A percentile compares a stretch with the other conserved stretches of the same genome.
Evolutionary conservation across 2,888 invertebrate genomes (phyloP).

Genomic region (Oscheius sp.): DNA sequence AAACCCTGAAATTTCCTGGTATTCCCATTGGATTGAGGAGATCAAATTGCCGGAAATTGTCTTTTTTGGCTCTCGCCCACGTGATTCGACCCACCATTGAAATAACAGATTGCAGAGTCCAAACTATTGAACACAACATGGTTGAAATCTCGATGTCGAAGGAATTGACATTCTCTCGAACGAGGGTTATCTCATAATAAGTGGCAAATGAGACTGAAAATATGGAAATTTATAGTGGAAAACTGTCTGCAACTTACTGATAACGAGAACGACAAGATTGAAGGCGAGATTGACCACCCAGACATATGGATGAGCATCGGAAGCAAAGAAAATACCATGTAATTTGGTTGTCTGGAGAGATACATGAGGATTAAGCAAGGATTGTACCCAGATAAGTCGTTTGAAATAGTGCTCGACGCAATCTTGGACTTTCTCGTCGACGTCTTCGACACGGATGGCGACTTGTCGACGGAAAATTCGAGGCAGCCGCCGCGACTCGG

Average conservation of each 20-base stretch:
- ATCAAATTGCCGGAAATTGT: constrained; percentile 27
- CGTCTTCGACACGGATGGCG: constrained; percentile 25
- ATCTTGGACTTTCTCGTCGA: constrained; percentile 24
- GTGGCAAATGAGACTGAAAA: constrained; percentile 9
- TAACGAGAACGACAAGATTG: constrained; percentile 21
- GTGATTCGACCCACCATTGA: constrained; percentile 24
- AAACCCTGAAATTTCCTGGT: constrained; percentile 21
- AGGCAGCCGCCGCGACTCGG: constrained; percentile 4
- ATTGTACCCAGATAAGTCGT: constrained; percentile 25
- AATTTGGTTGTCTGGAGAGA: constrained; percentile 11
- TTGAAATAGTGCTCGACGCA: constrained; percentile 27
- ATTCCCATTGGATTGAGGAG: not conserved
- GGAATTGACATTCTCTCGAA: not conserved
- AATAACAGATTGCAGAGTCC: constrained; percentile 30
- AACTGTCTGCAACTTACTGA: constrained; percentile 22
- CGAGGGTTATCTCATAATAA: constrained; percentile 16
- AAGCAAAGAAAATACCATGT: constrained; percentile 28
- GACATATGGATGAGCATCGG: not conserved
- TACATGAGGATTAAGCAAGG: not conserved
- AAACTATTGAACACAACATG: constrained; percentile 28
- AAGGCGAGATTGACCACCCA: constrained; percentile 25
- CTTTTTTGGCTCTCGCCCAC: not conserved
- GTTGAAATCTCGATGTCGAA: constrained; percentile 35
- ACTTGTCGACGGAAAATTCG: constrained; percentile 11
- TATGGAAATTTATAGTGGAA: not conserved